Conservation (phyloP, 2,797 vertebrate genomes). For the Pangasius djambal region DNA sequence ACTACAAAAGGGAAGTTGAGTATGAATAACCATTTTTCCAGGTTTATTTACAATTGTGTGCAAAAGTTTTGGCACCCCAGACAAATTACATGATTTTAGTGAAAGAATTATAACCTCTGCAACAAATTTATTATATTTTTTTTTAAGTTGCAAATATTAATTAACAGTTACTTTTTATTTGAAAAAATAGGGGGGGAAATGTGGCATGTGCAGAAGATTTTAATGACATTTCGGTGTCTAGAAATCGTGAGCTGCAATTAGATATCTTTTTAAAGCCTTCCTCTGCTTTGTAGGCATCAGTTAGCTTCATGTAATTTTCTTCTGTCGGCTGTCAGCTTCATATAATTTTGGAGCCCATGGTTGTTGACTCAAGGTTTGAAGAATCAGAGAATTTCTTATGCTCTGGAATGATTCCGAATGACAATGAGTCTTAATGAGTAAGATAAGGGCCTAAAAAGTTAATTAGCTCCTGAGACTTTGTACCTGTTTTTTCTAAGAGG, state of each 20-base stretch:
- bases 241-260: not conserved
- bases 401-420: not conserved
- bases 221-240: not conserved
- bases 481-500: not conserved
- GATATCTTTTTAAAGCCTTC: not conserved
- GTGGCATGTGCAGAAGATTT: not conserved
- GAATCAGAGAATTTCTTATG: not conserved
- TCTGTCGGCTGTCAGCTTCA: not conserved
- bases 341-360: not conserved
- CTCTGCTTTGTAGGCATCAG: not conserved
- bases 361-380: not conserved
- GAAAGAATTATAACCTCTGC: not conserved
- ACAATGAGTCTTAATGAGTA: not conserved
- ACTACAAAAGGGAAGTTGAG: conserved; percentile 16
- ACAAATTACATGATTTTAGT: not conserved
- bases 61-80: not conserved
- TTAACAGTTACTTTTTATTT: not conserved
- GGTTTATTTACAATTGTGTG: not conserved
- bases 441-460: not conserved
- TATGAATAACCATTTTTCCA: not conserved
- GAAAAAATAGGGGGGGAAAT: not conserved
- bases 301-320: not conserved
- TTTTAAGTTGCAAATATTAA: not conserved
- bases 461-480: not conserved
- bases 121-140: not conserved